Percentiles rank a stretch among this genome's conserved stretches.
phyloP scores from a whole-genome alignment of 2,888 invertebrate species.

The Campopleginae sp. region DNA sequence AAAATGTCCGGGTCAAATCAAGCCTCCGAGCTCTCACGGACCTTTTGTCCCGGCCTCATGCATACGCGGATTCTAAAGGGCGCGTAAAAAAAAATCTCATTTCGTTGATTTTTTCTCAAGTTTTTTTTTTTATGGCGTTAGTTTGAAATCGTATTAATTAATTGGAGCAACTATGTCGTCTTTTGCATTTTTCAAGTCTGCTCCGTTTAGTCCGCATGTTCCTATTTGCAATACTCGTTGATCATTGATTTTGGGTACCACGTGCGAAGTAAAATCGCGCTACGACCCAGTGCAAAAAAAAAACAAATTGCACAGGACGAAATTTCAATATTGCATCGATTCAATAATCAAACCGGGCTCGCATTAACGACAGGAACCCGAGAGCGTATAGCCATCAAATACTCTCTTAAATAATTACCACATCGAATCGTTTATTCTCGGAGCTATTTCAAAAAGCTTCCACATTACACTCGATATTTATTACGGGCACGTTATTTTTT shows the following conservation, averaged over 20 bases:
- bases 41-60: background rate
- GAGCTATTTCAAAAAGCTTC: background rate
- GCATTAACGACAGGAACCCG: conserved; percentile 33
- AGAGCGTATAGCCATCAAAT: background rate
- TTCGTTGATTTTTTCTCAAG: background rate
- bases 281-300: background rate
- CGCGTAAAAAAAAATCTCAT: conserved; percentile 3
- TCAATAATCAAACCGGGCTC: conserved; percentile 37
- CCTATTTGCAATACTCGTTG: conserved; percentile 15
- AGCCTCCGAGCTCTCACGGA: conserved; percentile 14
- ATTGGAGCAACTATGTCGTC: background rate
- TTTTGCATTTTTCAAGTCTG: background rate
- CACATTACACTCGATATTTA: background rate
- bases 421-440: conserved; percentile 12
- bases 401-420: conserved; percentile 13
- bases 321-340: conserved; percentile 17
- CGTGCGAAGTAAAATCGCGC: background rate
- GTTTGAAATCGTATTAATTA: background rate
- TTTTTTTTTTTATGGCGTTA: background rate
- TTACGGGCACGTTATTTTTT: background rate
- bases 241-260: conserved; percentile 34
- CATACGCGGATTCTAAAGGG: background rate
- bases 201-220: background rate
- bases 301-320: background rate
- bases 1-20: conserved; percentile 45